phyloP scores from a whole-genome alignment of 2,797 vertebrate species.

The Catostomus latipinnis region DNA sequence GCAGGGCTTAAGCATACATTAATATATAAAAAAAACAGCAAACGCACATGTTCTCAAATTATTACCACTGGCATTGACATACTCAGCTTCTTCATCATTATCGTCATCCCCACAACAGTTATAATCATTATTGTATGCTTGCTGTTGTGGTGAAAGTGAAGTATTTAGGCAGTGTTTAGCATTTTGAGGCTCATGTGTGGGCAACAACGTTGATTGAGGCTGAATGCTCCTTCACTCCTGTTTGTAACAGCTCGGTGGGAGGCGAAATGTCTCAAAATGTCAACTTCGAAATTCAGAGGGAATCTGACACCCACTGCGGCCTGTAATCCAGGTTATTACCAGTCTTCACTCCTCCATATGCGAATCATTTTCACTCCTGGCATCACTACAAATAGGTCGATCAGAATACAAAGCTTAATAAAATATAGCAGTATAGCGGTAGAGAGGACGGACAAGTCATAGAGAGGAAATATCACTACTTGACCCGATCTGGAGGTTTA shows the following conservation, averaged over 20 bases:
- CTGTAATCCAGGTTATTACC: constrained; percentile 64
- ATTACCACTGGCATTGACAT: not conserved
- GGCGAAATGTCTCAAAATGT: constrained; percentile 59
- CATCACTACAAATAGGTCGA: constrained; percentile 46
- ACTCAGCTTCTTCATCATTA: not conserved
- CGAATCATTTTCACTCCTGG: constrained; percentile 55
- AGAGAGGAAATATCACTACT: constrained; percentile 8
- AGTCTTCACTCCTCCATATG: constrained; percentile 53
- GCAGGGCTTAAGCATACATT: constrained; percentile 4
- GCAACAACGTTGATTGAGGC: constrained; percentile 44
- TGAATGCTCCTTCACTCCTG: constrained; percentile 36
- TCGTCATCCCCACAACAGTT: not conserved
- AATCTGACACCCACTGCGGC: constrained; percentile 54
- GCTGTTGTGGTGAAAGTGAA: constrained; percentile 16
- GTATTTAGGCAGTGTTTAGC: constrained; percentile 32
- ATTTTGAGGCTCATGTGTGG: constrained; percentile 28
- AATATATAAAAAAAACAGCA: constrained; percentile 1
- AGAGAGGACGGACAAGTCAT: constrained; percentile 1
- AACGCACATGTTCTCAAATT: not conserved
- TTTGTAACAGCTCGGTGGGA: constrained; percentile 47
- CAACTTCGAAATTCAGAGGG: constrained; percentile 57
- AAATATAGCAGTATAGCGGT: constrained; percentile 22
- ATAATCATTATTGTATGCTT: constrained; percentile 4
- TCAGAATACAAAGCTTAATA: constrained; percentile 52
- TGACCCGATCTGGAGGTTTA: not conserved